Percentiles rank a stretch among this genome's conserved stretches.
Evolutionary conservation across 2,113 vertebrate species (phyloP).

Genomic region (Trinectes maculatus): DNA sequence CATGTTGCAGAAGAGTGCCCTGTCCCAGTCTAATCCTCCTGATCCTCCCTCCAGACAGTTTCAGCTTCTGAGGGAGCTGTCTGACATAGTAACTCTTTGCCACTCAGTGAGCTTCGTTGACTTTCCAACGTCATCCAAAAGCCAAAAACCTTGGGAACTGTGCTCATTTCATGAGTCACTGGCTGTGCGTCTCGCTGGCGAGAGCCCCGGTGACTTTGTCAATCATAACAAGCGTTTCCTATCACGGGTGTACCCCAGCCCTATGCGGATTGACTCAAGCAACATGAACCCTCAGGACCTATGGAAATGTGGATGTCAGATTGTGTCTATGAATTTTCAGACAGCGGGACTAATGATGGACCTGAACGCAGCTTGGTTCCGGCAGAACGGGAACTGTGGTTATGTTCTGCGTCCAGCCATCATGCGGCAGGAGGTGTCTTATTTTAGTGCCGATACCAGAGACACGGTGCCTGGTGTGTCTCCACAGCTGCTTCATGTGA

Average conservation of each 20-base stretch:
- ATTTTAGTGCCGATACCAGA: slow-evolving; percentile 92
- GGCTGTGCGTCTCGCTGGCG: slow-evolving; percentile 86
- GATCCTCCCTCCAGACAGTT: slow-evolving; percentile 80
- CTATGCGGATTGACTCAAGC: slow-evolving; percentile 93
- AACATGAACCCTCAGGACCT: slow-evolving; percentile 97
- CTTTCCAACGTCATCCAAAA: slow-evolving; percentile 87
- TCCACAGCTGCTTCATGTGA: slow-evolving; percentile 90
- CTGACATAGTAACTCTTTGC: slow-evolving; percentile 90
- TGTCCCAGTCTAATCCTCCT: slow-evolving; percentile 25
- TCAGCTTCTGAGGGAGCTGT: slow-evolving; percentile 90
- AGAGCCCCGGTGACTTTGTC: slow-evolving; percentile 91
- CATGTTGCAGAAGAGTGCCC: slow-evolving; percentile 33
- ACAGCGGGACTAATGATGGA: slow-evolving; percentile 96
- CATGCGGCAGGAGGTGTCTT: slow-evolving; percentile 95
- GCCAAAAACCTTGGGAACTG: slow-evolving; percentile 91
- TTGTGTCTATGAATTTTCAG: slow-evolving; percentile 96
- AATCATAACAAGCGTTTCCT: slow-evolving; percentile 95
- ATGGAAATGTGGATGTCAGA: slow-evolving; percentile 96
- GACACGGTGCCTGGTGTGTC: slow-evolving; percentile 93
- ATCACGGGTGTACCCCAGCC: slow-evolving; percentile 89
- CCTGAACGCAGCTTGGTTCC: slow-evolving; percentile 93
- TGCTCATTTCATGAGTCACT: slow-evolving; percentile 91
- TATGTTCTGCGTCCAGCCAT: slow-evolving; percentile 92
- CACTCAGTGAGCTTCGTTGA: slow-evolving; percentile 88
- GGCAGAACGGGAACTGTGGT: slow-evolving; percentile 93